These are phyloP conservation scores for Chiloscyllium plagiosum DNA, from an alignment of 2,113 vertebrate species.

Conservation along the genomic window DNA sequence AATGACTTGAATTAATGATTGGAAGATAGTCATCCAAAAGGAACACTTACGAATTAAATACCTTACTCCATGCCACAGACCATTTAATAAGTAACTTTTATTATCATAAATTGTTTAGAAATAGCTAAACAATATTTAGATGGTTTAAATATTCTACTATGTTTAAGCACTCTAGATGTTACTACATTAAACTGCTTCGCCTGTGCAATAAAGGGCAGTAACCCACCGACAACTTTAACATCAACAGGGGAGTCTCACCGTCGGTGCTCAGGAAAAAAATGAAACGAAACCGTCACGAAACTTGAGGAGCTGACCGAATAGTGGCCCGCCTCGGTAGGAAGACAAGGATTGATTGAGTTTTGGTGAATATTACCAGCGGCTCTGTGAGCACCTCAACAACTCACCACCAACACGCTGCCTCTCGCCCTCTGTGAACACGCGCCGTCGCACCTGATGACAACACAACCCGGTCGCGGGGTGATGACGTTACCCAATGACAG, in stretches of 20 bases:
- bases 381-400: no score
- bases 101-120: no score
- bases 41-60: neutral
- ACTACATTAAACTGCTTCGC: neutral
- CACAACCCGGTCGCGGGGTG: accelerated
- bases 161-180: neutral
- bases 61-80: neutral
- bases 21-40: neutral
- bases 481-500: neutral
- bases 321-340: neutral
- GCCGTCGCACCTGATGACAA: neutral
- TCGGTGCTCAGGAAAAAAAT: neutral
- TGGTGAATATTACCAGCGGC: no score
- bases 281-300: neutral
- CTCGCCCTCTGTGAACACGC: neutral
- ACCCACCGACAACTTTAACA: neutral
- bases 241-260: neutral
- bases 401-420: neutral
- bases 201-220: neutral
- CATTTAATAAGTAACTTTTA: neutral
- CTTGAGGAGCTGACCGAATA: neutral
- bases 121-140: no score
- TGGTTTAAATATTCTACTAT: no score
- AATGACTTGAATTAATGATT: neutral
- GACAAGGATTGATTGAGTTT: no score